These are phyloP conservation scores for Acanthiza pusilla DNA, from an alignment of 2,797 vertebrate genomes.

Conservation along the genomic window DNA sequence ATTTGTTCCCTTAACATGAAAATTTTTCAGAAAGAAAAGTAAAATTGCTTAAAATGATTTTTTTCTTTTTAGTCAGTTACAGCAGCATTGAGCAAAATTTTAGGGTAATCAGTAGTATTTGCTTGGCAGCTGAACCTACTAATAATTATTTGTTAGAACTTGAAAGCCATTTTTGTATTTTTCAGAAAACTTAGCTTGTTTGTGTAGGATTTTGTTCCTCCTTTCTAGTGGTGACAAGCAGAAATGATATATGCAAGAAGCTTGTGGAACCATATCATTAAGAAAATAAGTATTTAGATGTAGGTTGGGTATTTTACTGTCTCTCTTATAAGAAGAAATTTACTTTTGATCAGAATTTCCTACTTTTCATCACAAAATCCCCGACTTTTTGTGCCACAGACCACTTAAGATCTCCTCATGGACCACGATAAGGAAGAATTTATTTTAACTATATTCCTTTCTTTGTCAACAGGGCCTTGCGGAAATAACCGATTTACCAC, in stretches of 20 bases:
- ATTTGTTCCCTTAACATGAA: neutral
- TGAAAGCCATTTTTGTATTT: neutral
- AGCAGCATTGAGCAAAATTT: neutral
- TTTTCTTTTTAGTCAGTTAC: neutral
- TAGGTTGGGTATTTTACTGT: slow-evolving; percentile 50
- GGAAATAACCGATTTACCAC: neutral
- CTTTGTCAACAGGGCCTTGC: neutral
- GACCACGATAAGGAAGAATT: neutral
- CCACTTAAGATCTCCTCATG: neutral
- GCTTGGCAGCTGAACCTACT: neutral
- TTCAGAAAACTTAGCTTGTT: neutral
- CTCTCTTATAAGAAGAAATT: neutral
- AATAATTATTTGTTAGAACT: neutral
- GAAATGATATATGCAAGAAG: slow-evolving; percentile 89
- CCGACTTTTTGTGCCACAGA: neutral
- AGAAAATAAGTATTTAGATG: slow-evolving; percentile 86
- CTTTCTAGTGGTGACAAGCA: slow-evolving; percentile 82
- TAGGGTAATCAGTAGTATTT: neutral
- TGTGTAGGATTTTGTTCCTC: neutral
- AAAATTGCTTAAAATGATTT: neutral
- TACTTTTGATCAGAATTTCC: neutral
- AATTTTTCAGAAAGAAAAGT: neutral
- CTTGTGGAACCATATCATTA: slow-evolving; percentile 82
- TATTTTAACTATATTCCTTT: neutral
- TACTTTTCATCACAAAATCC: neutral